Evolutionary conservation across 2,888 invertebrate species (phyloP), one percentile per base, ranked within the genome.

Genomic region (Ochlodes sylvanus): DNA sequence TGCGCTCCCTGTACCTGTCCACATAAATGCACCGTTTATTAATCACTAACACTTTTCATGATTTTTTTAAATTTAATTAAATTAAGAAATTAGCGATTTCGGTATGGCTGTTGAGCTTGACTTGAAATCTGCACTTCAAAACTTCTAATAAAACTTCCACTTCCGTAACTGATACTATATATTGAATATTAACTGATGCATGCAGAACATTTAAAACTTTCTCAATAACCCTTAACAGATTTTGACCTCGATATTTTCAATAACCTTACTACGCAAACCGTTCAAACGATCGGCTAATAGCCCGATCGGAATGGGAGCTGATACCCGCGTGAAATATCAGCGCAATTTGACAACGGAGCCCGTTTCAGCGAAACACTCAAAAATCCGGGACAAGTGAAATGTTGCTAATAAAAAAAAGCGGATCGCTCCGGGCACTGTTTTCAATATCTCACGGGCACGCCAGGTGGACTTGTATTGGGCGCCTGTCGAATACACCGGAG

Each of bases 371-470:
- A 84, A 82, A 81, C 81, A 84, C 80, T 85, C 84, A 85, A 88
- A 88, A 89, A 88, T 84, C 88, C 84, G 85, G 85, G 85, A 84
- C 87, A 84, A 87, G 89, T 90, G 88, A 90, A 90, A 90, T 90
- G 71, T 72, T 71, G 72, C 71, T 63, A 72, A 71, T 71, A 73
- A 74, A 73, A 89, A 27, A 90, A 88, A 89, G 89, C 84, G 84
- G 79, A 87, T 86, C 79, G 88, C 86, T 82, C 73, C 73, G 79
- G 84, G 87, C 84, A 83, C 83, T 84, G 87, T 88, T 90, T 89
- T 90, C 90, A 90, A 90, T 90, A 90, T 90, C 71, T 74, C 72
- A 72, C 55, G 55, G 70, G 73, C 72, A 72, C 55, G 55, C 69
- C 69, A 69, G 70, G 72, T 70, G 52, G 34, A 17, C 62, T n/a